A percentile compares a stretch with the other conserved stretches of the same genome.
These are phyloP conservation scores for Synodontis membranacea DNA, from an alignment of 2,113 vertebrate genomes.

Conservation along the genomic window DNA sequence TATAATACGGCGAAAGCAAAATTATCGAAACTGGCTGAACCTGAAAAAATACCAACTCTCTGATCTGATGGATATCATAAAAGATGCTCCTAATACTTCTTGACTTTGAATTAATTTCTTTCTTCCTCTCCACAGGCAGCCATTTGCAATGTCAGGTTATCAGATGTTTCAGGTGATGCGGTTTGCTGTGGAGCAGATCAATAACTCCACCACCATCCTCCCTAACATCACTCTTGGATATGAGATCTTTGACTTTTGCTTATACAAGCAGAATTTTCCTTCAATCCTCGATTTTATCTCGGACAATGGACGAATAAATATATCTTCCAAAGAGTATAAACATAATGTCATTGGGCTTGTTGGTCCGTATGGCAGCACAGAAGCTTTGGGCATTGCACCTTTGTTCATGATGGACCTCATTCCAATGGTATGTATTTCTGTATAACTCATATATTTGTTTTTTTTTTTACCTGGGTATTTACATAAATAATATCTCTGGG, in stretches of 20 bases:
- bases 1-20: not conserved
- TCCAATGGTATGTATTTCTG: slow-evolving; percentile 71
- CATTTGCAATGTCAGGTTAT: slow-evolving; percentile 63
- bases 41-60: not conserved
- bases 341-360: slow-evolving; percentile 67
- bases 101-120: not conserved
- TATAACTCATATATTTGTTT: not conserved
- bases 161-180: slow-evolving; percentile 77
- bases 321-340: slow-evolving; percentile 24
- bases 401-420: slow-evolving; percentile 74
- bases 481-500: not conserved
- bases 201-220: slow-evolving; percentile 78
- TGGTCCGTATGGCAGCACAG: slow-evolving; percentile 65
- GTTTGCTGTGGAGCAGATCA: slow-evolving; percentile 80
- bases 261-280: slow-evolving; percentile 59
- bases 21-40: not conserved
- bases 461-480: not conserved
- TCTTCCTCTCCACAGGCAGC: slow-evolving; percentile 51
- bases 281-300: slow-evolving; percentile 64
- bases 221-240: slow-evolving; percentile 80
- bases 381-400: slow-evolving; percentile 60
- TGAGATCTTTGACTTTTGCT: slow-evolving; percentile 78
- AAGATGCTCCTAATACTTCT: not conserved
- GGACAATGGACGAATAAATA: slow-evolving; percentile 40
- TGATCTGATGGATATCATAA: not conserved